phyloP scores from a whole-genome alignment of 2,113 vertebrate species.

The Prochilodus magdalenae region DNA sequence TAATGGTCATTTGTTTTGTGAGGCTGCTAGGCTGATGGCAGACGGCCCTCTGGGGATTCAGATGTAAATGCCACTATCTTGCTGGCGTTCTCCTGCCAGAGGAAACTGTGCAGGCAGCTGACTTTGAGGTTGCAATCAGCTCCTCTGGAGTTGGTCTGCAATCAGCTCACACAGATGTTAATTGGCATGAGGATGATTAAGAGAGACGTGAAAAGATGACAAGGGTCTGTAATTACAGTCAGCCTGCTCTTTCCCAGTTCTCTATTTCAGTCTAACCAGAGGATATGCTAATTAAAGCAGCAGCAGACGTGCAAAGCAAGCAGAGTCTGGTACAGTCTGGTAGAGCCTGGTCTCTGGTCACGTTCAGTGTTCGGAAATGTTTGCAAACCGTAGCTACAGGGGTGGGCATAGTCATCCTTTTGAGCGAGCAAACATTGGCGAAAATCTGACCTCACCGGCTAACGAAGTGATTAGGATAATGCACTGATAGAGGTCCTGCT shows the following conservation, averaged over 20 bases:
- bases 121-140: slow-evolving; percentile 61
- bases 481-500: background rate
- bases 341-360: slow-evolving; percentile 23
- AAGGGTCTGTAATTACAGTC: slow-evolving; percentile 73
- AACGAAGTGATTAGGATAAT: too few relatives aligned
- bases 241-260: slow-evolving; percentile 61
- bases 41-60: background rate
- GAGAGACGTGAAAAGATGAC: slow-evolving; percentile 64
- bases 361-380: background rate
- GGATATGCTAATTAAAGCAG: slow-evolving; percentile 73
- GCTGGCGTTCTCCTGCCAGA: slow-evolving; percentile 29
- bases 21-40: background rate
- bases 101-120: slow-evolving; percentile 50
- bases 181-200: slow-evolving; percentile 74
- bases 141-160: slow-evolving; percentile 66
- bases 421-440: background rate
- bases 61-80: slow-evolving; percentile 20
- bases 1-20: slow-evolving; percentile 20
- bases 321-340: slow-evolving; percentile 17
- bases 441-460: background rate
- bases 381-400: background rate
- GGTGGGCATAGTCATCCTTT: background rate
- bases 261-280: slow-evolving; percentile 68
- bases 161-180: slow-evolving; percentile 73
- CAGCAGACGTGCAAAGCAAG: slow-evolving; percentile 34